Evolutionary conservation across 2,797 vertebrate genomes (phyloP), one percentile per base, ranked within the genome.

Genomic region (Pangasius djambal): DNA sequence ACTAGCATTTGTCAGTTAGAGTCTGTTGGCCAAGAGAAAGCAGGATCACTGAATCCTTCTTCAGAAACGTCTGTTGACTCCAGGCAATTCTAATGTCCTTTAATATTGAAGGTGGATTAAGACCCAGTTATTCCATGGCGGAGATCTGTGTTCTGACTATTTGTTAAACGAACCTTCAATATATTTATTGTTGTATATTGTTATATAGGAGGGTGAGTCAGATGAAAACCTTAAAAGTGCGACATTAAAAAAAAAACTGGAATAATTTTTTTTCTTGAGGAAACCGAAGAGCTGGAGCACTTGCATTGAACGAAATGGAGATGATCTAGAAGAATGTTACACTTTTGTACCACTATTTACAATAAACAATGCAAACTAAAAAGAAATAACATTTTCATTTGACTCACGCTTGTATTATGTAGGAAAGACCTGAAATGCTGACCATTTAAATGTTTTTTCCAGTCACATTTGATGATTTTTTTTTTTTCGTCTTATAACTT

Each of bases 1-100:
- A 78, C 28, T 48, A 55, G 40, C 37, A n/a, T 37, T 28, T 34
- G 13, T 82, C 59, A 79, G 7, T 55, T 81, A 37, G 87, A 92
- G 57, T 37, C 82, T 59, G 67, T 15, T 48, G 63, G 7, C n/a
- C 15, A 85, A 28, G 82, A 87, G 70, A 50, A 50, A 48, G 28
- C 10, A 83, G 85, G 59, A 52, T 70, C 50, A 25, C 12, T 40
- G 28, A 87, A 52, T 57, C 3, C 52, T 78, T 25, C 48, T 50
- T 84, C 79, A 75, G 83, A 87, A 69, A 74, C 25, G 2, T 57
- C 69, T 77, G 69, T 69, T 25, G 86, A 83, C 0, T 34, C 12
- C 77, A 85, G 50, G 55, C 40, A 78, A 55, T 69, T 9, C 6
- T 79, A 37, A 69, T 81, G 22, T 34, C 16, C 3, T 31, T 61